Evolutionary conservation across 2,888 invertebrate species (phyloP).

Genomic region (Gymnoscelis rufifasciata): DNA sequence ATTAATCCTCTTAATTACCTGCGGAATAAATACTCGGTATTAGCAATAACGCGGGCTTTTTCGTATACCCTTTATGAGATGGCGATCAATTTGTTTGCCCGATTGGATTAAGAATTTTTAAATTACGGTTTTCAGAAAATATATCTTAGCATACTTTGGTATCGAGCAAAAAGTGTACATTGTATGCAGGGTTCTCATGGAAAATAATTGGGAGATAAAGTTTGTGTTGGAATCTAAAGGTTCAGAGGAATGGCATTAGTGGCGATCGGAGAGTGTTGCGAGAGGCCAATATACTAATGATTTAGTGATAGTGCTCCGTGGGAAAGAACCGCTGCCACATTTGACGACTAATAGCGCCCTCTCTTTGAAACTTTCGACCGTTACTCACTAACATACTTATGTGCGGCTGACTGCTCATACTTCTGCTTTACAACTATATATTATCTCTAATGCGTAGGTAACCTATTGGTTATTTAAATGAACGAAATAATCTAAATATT

Average conservation of each 20-base stretch:
- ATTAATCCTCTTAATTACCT: constrained; percentile 68
- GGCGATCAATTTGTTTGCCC: constrained; percentile 19
- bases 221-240: constrained; percentile 40
- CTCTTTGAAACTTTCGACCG: constrained; percentile 1
- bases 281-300: constrained; percentile 62
- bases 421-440: neutral
- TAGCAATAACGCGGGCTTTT: constrained; percentile 38
- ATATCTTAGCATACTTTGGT: constrained; percentile 14
- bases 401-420: neutral
- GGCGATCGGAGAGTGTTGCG: constrained; percentile 48
- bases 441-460: neutral
- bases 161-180: constrained; percentile 25
- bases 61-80: constrained; percentile 22
- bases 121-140: constrained; percentile 20
- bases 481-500: neutral
- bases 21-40: constrained; percentile 43
- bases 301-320: constrained; percentile 60
- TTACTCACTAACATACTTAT: neutral
- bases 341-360: constrained; percentile 21
- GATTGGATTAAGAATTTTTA: constrained; percentile 16
- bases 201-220: constrained; percentile 43
- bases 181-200: constrained; percentile 34
- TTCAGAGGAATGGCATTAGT: constrained; percentile 51
- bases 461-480: neutral
- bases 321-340: constrained; percentile 46